Conservation (phyloP, 2,113 vertebrate genomes). For the Eurystomus gularis region DNA sequence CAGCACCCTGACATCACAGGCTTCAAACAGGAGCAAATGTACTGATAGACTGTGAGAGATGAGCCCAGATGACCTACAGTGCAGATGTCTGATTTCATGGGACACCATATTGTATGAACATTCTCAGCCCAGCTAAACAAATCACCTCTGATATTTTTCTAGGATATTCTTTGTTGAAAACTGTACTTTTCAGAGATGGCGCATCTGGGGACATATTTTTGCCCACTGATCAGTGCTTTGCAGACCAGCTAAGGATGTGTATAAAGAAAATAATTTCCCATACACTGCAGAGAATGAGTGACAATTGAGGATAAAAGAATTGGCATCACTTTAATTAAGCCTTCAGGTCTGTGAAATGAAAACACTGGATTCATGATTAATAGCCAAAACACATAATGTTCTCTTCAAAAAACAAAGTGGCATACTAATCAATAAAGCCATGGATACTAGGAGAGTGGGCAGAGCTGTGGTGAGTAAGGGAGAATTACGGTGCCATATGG, state of each 20-base stretch:
- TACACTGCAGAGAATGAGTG: neutral
- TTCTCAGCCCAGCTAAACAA: neutral
- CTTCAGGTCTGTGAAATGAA: neutral
- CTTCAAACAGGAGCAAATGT: neutral
- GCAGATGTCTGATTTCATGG: neutral
- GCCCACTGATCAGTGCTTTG: neutral
- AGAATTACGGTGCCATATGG: conserved; percentile 4
- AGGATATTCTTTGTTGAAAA: neutral
- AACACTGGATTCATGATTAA: neutral
- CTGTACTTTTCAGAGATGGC: neutral
- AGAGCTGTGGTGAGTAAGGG: neutral
- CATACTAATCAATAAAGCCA: neutral
- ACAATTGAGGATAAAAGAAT: neutral
- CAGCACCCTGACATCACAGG: neutral
- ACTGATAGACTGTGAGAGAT: neutral
- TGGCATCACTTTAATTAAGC: neutral
- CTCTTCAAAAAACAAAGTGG: neutral
- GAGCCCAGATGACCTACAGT: neutral
- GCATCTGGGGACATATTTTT: neutral
- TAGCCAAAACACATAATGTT: neutral
- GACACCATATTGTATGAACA: neutral
- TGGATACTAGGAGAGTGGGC: neutral
- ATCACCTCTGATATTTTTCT: neutral
- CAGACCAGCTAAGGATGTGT: neutral
- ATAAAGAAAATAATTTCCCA: neutral